Evolutionary conservation across 2,113 vertebrate species (phyloP).

Genomic region (Mesembrinibis cayennensis): DNA sequence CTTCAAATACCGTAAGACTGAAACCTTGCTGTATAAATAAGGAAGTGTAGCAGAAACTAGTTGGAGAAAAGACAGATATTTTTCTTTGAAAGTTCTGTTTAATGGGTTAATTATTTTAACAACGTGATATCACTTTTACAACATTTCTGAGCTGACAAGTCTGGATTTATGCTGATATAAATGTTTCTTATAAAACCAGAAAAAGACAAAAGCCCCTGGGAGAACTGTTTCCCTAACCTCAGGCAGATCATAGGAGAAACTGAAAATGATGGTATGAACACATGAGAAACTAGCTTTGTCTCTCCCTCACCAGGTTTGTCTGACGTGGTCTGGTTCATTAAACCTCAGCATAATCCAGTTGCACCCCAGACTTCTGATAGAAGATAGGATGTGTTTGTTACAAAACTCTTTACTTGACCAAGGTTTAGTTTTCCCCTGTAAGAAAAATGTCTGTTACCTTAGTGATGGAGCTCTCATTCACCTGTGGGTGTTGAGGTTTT

Average conservation of each 20-base stretch:
- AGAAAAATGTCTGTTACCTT: background rate
- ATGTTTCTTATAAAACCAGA: background rate
- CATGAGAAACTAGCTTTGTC: background rate
- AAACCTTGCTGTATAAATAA: background rate
- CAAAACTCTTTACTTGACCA: background rate
- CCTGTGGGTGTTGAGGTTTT: background rate
- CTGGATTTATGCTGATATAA: background rate
- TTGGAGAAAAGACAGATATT: background rate
- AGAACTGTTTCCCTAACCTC: background rate
- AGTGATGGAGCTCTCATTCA: background rate
- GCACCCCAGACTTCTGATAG: background rate
- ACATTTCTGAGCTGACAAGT: background rate
- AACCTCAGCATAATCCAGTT: background rate
- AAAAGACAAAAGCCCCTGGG: background rate
- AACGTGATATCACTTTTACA: background rate
- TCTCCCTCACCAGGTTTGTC: background rate
- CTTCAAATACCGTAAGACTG: background rate
- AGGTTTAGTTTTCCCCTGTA: background rate
- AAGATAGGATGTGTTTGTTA: background rate
- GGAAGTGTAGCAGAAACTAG: background rate
- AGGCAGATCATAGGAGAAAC: background rate
- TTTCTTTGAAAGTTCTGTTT: background rate
- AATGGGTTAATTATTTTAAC: background rate
- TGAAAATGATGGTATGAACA: fast-evolving
- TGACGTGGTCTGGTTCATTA: background rate